phyloP scores from a whole-genome alignment of 2,797 vertebrate genomes.

The Xenops minutus region DNA sequence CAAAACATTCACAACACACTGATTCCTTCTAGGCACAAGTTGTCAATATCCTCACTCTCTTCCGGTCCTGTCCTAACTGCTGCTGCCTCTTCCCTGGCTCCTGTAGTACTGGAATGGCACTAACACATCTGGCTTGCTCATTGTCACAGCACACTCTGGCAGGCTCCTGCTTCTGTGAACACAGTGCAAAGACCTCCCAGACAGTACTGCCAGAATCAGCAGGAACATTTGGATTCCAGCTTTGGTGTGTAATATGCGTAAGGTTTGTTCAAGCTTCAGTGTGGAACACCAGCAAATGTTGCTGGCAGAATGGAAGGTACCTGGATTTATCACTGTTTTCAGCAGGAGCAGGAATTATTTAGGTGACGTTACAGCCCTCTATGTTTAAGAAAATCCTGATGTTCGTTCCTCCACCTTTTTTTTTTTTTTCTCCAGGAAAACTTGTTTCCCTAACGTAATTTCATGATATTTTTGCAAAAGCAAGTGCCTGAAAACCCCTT shows the following conservation, averaged over 20 bases:
- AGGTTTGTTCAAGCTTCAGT: not conserved
- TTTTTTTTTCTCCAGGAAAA: not conserved
- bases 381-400: not conserved
- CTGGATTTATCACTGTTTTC: not conserved
- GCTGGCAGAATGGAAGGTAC: not conserved
- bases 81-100: not conserved
- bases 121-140: not conserved
- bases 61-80: not conserved
- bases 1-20: not conserved
- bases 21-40: not conserved
- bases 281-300: not conserved
- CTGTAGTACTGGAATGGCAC: not conserved
- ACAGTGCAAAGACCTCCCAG: not conserved
- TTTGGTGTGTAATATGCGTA: rapidly evolving
- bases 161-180: not conserved
- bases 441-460: not conserved
- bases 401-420: not conserved
- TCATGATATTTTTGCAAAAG: not conserved
- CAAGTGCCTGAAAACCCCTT: not conserved
- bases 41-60: not conserved
- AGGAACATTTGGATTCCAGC: not conserved
- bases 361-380: not conserved
- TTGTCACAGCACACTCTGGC: not conserved
- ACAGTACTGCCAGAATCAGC: not conserved
- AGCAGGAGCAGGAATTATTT: not conserved